phyloP scores from a whole-genome alignment of 2,113 vertebrate species.

The Clarias macrocephalus region DNA sequence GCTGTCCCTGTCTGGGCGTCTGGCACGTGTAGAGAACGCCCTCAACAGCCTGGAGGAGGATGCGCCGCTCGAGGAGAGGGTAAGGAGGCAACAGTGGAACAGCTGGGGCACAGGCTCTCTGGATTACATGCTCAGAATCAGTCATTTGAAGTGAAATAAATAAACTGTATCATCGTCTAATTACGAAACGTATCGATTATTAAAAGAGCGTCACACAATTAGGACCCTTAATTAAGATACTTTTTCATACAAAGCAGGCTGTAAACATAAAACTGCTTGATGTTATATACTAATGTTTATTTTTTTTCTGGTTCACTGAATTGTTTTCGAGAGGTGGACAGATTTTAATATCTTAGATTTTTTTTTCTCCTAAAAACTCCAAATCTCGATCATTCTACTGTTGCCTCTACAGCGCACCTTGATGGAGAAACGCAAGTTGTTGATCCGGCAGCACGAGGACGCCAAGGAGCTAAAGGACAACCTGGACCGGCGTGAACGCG shows the following conservation, averaged over 20 bases:
- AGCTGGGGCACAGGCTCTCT: neutral
- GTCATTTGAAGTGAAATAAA: neutral
- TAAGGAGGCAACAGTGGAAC: constrained; percentile 55
- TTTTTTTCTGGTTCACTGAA: neutral
- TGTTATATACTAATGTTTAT: neutral
- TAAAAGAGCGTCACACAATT: neutral
- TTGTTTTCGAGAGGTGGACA: neutral
- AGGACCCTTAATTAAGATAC: no score
- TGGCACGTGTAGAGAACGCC: constrained; percentile 94
- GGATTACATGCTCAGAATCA: neutral
- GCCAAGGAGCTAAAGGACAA: constrained; percentile 97
- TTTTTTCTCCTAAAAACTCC: neutral
- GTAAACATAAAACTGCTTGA: neutral
- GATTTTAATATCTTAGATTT: neutral
- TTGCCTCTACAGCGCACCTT: constrained; percentile 78
- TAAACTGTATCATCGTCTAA: neutral
- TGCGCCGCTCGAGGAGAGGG: constrained; percentile 82
- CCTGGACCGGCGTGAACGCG: constrained; percentile 86
- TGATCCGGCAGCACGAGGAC: constrained; percentile 91
- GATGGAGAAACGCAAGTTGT: constrained; percentile 87
- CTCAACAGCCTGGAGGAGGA: constrained; percentile 90
- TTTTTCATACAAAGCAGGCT: neutral
- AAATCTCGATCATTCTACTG: neutral
- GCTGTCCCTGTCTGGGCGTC: constrained; percentile 89
- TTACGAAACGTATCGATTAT: neutral